Base-by-base conservation (phyloP, 2,888 invertebrate species). In the Acanthosoma haemorrhoidale region DNA sequence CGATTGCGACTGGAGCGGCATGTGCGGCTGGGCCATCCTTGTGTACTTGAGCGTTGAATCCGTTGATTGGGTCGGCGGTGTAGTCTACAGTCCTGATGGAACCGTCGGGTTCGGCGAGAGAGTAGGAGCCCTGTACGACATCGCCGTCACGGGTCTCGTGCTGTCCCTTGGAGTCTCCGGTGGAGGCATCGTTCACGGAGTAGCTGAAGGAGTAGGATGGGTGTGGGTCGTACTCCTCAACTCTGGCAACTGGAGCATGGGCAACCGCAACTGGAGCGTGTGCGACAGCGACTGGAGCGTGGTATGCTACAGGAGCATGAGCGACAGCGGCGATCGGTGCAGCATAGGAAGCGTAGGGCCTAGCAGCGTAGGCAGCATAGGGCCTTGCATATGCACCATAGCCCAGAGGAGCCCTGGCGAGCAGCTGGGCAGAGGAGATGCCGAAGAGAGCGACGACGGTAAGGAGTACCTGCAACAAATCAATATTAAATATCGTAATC, bases 181-280 rank as follows among this genome's bases (percentile, higher is more conserved):
- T 51, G 25, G 51, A 51, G 29, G 51, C 51, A 25, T 51, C 51
- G 25, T 51, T 51, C 25, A 51, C 51, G 25, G 51, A 51, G 25
- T 51, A 51, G 5, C 25, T 25, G 51, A 51, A 51, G n/a, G 51
- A 51, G 29, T 51, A 51, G n/a, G 25, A 25, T 51, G 51, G 51
- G n/a, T 51, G 51, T 25, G 51, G 51, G n/a, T 51, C 51, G 51
- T 51, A 51, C 29, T 51, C 51, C 51, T 51, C 51, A 51, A 51
- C 51, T 6, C 61, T 34, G 21, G 57, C 51, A 4, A 34, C 51
- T n/a, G 29, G 25, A 5, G 51, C 51, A 4, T 21, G 5, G 16
- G 36, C 61, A 8, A 36, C 32, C 4, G 61, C 38, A 2, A 79
- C 76, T 31, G 79, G 79, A 32, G 51, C 51, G 0, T 32, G 25